Conservation (phyloP, 2,797 vertebrate genomes). For the Onychomys torridus region DNA sequence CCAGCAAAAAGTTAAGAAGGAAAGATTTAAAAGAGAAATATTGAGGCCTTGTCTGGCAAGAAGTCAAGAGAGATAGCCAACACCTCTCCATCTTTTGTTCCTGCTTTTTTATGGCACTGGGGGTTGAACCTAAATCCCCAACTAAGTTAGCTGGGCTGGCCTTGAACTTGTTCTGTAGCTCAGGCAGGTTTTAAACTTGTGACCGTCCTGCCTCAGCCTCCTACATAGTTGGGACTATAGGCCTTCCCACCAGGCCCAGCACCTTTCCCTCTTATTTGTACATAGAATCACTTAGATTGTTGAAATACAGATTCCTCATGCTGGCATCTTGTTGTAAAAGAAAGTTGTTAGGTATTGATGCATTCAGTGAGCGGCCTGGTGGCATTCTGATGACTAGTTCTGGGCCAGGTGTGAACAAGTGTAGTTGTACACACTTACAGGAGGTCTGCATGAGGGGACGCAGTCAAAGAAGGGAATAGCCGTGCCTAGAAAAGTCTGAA, state of each 20-base stretch:
- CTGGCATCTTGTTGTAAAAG: slow-evolving; percentile 35
- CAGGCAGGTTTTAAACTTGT: background rate
- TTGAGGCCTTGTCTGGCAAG: background rate
- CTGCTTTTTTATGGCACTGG: background rate
- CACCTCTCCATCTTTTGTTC: background rate
- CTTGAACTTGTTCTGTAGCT: background rate
- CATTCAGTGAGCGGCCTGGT: slow-evolving; percentile 25
- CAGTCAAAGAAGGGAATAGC: background rate
- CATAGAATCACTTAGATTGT: background rate
- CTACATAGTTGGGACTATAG: background rate
- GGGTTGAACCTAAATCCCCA: background rate
- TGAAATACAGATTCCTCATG: slow-evolving; percentile 34
- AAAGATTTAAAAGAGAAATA: slow-evolving; percentile 43
- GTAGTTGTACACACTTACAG: background rate
- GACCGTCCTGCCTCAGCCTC: background rate
- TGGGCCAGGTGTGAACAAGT: background rate
- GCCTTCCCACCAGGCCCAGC: background rate
- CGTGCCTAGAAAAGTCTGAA: background rate
- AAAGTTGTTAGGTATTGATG: slow-evolving; percentile 26
- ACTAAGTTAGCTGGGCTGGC: background rate
- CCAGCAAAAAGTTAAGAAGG: slow-evolving; percentile 15
- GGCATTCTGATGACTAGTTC: slow-evolving; percentile 28
- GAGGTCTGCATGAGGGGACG: background rate
- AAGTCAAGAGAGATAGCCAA: background rate
- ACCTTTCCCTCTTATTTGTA: background rate